Evolutionary conservation across 30 jellyfish, hydroid and myxozoan genomes (phyloP).

Genomic region (Chrysaora quinquecirrha): DNA sequence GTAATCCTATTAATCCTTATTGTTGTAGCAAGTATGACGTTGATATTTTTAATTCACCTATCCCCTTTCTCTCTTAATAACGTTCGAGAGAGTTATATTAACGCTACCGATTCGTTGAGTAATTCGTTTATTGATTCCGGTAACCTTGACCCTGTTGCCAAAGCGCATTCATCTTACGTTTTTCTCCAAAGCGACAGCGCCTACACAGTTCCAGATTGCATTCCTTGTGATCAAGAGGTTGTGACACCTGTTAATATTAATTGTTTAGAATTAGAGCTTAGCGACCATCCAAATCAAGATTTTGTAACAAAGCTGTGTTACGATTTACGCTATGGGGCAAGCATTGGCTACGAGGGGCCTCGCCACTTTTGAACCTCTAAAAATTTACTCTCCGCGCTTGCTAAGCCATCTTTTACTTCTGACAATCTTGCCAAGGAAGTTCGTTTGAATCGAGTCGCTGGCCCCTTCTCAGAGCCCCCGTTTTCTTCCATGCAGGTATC

Average conservation of each 20-base stretch:
- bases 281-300: conserved; percentile 1
- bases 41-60: too few relatives aligned
- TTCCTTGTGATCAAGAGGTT: too few relatives aligned
- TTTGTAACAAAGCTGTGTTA: not conserved
- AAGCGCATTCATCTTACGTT: too few relatives aligned
- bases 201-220: too few relatives aligned
- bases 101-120: too few relatives aligned
- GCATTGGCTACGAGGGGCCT: not conserved
- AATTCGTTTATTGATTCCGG: too few relatives aligned
- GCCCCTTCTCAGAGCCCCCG: conserved; percentile 24
- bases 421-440: conserved; percentile 11
- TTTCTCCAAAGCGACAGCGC: too few relatives aligned
- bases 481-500: conserved; percentile 7
- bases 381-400: conserved; percentile 11
- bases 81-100: too few relatives aligned
- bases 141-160: too few relatives aligned
- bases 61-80: too few relatives aligned
- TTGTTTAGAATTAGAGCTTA: not conserved
- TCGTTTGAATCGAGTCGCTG: conserved; percentile 3
- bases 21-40: too few relatives aligned
- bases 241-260: not conserved
- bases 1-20: too few relatives aligned
- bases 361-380: not conserved
- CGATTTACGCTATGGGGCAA: not conserved
- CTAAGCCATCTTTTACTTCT: not conserved